Evolutionary conservation across 2,888 invertebrate genomes (phyloP).

Genomic region (Cheilosia urbana): DNA sequence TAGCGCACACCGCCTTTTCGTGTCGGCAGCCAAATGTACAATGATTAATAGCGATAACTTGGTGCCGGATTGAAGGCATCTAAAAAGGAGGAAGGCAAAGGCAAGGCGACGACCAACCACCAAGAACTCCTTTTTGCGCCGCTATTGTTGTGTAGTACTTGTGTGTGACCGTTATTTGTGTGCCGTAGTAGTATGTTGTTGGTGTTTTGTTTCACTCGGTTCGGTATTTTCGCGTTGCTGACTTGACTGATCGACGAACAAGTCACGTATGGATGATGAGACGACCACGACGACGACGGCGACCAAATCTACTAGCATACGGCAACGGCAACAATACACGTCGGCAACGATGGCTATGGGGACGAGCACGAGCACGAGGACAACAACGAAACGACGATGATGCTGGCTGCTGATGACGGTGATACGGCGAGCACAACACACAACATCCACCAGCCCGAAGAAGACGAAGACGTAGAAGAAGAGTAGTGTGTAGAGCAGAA

Average conservation of each 20-base stretch:
- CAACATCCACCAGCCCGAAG: conserved; percentile 30
- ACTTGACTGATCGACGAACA: conserved; percentile 76
- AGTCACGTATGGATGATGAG: conserved; percentile 76
- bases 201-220: conserved; percentile 59
- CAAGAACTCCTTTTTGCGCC: conserved; percentile 71
- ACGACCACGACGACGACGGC: conserved; percentile 70
- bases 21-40: conserved; percentile 83
- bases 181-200: conserved; percentile 18
- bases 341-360: conserved; percentile 77
- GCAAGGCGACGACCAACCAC: conserved; percentile 67
- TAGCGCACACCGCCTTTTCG: conserved; percentile 81
- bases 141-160: conserved; percentile 61
- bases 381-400: conserved; percentile 60
- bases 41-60: conserved; percentile 82
- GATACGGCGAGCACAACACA: conserved; percentile 67
- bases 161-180: conserved; percentile 51
- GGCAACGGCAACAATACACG: conserved; percentile 46
- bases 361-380: conserved; percentile 58
- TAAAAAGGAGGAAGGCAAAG: conserved; percentile 65
- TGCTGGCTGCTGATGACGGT: conserved; percentile 23
- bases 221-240: conserved; percentile 61
- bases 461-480: conserved; percentile 28
- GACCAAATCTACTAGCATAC: conserved; percentile 69
- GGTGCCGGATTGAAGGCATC: conserved; percentile 75
- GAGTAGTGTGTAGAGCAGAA: conserved; percentile 22